Evolutionary conservation across 2,797 vertebrate species (phyloP), one percentile per base, ranked within the genome.

Genomic region (Peromyscus eremicus): DNA sequence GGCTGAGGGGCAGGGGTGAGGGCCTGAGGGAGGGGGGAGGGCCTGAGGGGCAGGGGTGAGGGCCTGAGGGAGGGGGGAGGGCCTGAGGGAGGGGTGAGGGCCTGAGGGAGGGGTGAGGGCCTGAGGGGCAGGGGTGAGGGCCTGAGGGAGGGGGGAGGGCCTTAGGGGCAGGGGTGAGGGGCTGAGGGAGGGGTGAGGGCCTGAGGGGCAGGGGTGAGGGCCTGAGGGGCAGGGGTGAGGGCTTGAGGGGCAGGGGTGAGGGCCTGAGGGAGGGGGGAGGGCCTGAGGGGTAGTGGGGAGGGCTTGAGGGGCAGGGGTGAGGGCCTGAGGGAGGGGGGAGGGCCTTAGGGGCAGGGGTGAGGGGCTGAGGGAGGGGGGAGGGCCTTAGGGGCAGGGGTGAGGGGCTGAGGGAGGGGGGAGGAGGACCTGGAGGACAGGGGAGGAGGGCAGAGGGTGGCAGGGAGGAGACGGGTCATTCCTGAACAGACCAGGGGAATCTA

Each of bases 261-360:
- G 49, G 49, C 2, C n/a, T 17, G 46, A 6, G 6, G 43, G 43
- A 5, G 43, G 43, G 5, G 43, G 6, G 43, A 66, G 8, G 12
- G 49, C 5, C n/a, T 13, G 55, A n/a, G 5, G 43, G 43, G n/a
- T n/a, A 43, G 43, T 43, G 43, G 43, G 4, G 43, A 43, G 79
- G 92, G 34, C 94, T 87, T 88, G 71, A 80, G 86, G 97, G 81
- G 77, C 82, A 80, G 70, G 79, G 95, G 76, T 75, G 86, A 91
- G 76, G 82, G 62, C 66, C 32, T 17, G 55, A 68, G 62, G 82
- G 49, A 49, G 49, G 49, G 46, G 4, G 43, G 43, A 46, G 43
- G n/a, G n/a, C n/a, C 43, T 43, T 43, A 43, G 43, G 43, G 4
- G 43, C 4, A 9, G 46, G 46, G 46, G 6, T 66, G 90, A 25